Evolutionary conservation across 2,113 vertebrate genomes (phyloP).

Genomic region (Talpa occidentalis): DNA sequence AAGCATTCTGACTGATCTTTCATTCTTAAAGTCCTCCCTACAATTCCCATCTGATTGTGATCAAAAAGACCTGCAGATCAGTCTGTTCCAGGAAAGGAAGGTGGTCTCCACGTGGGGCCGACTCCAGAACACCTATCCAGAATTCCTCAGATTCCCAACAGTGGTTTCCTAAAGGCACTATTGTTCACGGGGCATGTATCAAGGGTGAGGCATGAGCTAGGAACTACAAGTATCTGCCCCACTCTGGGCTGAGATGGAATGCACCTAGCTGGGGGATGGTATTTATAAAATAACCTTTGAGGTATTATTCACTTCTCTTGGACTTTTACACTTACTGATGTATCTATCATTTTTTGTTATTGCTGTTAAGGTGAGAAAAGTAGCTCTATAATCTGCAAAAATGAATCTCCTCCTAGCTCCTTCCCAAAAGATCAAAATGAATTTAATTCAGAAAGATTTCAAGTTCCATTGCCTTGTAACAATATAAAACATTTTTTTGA

Average conservation of each 20-base stretch:
- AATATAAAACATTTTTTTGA: slow-evolving; percentile 25
- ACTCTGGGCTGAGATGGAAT: slow-evolving; percentile 24
- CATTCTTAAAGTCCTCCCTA: slow-evolving; percentile 19
- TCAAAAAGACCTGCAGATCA: slow-evolving; percentile 8
- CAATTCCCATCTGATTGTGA: not conserved
- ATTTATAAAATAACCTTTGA: slow-evolving; percentile 23
- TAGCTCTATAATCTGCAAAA: slow-evolving; percentile 19
- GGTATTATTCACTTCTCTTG: slow-evolving; percentile 15
- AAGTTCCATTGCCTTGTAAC: not conserved
- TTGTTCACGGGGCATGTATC: not conserved
- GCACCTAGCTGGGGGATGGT: not conserved
- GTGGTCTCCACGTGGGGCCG: not conserved
- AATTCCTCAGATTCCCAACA: slow-evolving; percentile 3
- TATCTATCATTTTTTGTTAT: not conserved
- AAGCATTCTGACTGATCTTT: slow-evolving; percentile 11
- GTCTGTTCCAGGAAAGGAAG: not conserved
- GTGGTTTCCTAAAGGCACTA: not conserved
- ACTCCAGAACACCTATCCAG: slow-evolving; percentile 9
- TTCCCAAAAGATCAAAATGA: not conserved
- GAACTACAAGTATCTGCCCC: not conserved
- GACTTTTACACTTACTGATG: not conserved
- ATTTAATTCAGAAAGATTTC: slow-evolving; percentile 26
- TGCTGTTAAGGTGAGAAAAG: not conserved
- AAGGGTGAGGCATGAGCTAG: not conserved
- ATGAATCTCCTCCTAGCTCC: not conserved